Evolutionary conservation across 2,113 vertebrate species (phyloP).

Genomic region (Lota lota): DNA sequence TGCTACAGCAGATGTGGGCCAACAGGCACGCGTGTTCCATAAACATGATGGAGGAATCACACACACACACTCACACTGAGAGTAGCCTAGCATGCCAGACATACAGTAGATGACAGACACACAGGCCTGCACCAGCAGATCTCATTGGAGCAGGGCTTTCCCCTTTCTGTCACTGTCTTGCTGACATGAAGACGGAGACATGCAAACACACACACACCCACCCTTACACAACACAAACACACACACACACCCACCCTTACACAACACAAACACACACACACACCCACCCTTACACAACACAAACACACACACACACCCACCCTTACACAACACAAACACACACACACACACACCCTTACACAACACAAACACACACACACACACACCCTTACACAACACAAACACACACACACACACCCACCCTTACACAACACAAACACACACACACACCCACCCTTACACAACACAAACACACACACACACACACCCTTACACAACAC

Average conservation of each 20-base stretch:
- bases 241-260: constrained; percentile 11
- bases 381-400: neutral
- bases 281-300: neutral
- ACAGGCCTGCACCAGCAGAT: constrained; percentile 35
- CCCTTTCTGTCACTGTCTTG: too few species aligned
- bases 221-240: constrained; percentile 26
- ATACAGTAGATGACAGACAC: constrained; percentile 38
- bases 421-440: neutral
- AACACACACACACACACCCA: neutral
- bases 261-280: neutral
- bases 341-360: constrained; percentile 11
- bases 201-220: neutral
- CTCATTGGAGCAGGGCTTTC: too few species aligned
- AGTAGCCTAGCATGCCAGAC: too few species aligned
- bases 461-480: constrained; percentile 4
- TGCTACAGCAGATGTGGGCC: constrained; percentile 34
- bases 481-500: neutral
- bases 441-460: constrained; percentile 16
- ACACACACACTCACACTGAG: too few species aligned
- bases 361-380: neutral
- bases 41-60: constrained; percentile 15
- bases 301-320: neutral
- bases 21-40: constrained; percentile 34
- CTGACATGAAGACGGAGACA: too few species aligned
- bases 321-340: constrained; percentile 26